Evolutionary conservation across 2,113 vertebrate genomes (phyloP).

Genomic region (Pagrus major): DNA sequence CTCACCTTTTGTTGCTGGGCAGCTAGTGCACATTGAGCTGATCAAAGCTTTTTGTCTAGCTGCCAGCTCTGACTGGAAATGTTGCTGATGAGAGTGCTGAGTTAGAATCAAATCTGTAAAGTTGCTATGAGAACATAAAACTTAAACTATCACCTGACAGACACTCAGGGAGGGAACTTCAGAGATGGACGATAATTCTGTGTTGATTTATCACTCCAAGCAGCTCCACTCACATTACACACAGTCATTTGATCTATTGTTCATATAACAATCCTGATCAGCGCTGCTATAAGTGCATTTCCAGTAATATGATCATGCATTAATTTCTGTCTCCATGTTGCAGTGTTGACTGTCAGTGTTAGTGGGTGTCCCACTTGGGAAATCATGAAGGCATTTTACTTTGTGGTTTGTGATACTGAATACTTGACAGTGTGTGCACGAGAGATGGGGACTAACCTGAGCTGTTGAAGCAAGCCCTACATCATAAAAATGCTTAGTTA

Average conservation of each 20-base stretch:
- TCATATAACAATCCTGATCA: constrained; percentile 25
- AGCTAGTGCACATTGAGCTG: neutral
- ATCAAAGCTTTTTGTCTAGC: neutral
- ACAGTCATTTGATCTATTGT: no score
- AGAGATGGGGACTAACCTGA: neutral
- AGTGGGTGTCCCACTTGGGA: neutral
- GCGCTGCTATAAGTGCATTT: constrained; percentile 25
- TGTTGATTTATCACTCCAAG: no score
- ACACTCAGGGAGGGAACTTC: no score
- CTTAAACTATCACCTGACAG: neutral
- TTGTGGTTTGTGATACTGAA: neutral
- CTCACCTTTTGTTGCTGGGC: no score
- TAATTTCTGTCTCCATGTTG: constrained; percentile 2
- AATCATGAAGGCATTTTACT: constrained; percentile 2
- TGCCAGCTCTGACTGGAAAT: neutral
- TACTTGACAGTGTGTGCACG: neutral
- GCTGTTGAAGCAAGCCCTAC: neutral
- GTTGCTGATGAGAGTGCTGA: neutral
- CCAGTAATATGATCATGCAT: neutral
- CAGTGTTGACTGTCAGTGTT: neutral
- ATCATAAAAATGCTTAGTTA: neutral
- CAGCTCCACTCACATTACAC: no score
- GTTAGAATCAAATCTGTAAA: constrained; percentile 4
- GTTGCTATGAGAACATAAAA: neutral
- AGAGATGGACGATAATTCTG: no score